phyloP scores from a whole-genome alignment of 1,140 invertebrate species.

The Araneus ventricosus region DNA sequence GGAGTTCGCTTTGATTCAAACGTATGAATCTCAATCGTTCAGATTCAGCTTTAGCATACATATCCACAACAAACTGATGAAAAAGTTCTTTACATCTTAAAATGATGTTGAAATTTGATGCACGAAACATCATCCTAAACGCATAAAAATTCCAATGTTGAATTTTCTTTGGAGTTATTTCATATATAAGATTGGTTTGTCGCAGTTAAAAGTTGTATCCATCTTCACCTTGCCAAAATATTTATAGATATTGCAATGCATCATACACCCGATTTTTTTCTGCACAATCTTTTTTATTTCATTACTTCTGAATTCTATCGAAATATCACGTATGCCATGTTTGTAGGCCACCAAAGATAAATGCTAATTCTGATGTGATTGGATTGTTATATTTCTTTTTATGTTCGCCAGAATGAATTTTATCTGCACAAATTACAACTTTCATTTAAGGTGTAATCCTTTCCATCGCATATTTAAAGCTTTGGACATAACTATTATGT shows the following conservation, averaged over 20 bases:
- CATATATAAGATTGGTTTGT: constrained; percentile 8
- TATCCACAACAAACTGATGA: constrained; percentile 46
- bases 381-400: constrained; percentile 77
- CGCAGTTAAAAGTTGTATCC: constrained; percentile 72
- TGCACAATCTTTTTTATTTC: background rate
- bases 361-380: constrained; percentile 77
- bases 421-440: constrained; percentile 76
- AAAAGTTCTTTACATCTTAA: background rate
- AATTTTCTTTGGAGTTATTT: background rate
- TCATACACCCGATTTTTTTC: constrained; percentile 81
- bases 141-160: background rate
- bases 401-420: constrained; percentile 76
- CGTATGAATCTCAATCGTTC: constrained; percentile 8
- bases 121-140: background rate
- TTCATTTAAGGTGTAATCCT: background rate
- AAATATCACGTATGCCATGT: background rate
- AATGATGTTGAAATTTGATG: background rate
- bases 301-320: background rate
- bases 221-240: constrained; percentile 81
- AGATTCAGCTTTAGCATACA: constrained; percentile 49
- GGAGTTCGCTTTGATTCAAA: constrained; percentile 73
- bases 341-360: constrained; percentile 76
- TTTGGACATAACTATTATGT: background rate
- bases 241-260: constrained; percentile 81
- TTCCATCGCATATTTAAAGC: background rate